Percentiles rank a stretch among this genome's conserved stretches.
Evolutionary conservation across 2,888 invertebrate species (phyloP).

Genomic region (Drosophila meridionalis): DNA sequence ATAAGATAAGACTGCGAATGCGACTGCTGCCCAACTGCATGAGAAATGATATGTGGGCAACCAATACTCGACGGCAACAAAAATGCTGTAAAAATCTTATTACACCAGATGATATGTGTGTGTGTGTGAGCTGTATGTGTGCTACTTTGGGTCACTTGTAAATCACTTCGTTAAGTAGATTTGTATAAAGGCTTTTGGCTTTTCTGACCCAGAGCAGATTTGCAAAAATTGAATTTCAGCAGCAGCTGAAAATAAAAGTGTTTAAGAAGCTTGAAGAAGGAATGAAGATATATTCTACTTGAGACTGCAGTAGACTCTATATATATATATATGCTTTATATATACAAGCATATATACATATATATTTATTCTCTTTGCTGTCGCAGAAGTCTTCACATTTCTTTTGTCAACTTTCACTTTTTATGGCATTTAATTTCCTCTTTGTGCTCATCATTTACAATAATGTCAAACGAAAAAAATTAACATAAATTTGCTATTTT

Average conservation of each 20-base stretch:
- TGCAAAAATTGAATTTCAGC: constrained; percentile 48
- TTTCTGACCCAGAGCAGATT: constrained; percentile 40
- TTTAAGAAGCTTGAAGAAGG: constrained; percentile 7
- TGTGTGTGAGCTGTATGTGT: constrained; percentile 17
- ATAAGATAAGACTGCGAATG: constrained; percentile 51
- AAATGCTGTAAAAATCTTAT: constrained; percentile 66
- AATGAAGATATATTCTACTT: neutral
- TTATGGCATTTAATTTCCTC: constrained; percentile 75
- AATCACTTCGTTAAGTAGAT: constrained; percentile 67
- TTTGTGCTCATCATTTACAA: constrained; percentile 66
- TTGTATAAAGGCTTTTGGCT: constrained; percentile 64
- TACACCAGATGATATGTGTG: constrained; percentile 45
- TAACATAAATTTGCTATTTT: constrained; percentile 78
- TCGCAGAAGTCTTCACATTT: constrained; percentile 45
- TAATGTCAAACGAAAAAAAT: constrained; percentile 64
- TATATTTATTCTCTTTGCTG: constrained; percentile 5
- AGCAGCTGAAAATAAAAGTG: constrained; percentile 15
- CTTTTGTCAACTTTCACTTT: constrained; percentile 61
- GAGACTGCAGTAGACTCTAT: neutral
- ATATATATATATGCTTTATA: neutral
- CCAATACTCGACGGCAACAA: constrained; percentile 33
- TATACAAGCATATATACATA: neutral
- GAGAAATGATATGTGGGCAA: constrained; percentile 59
- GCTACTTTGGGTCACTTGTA: constrained; percentile 45
- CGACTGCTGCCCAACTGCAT: constrained; percentile 39